These are phyloP conservation scores for Dicentrarchus labrax DNA, from an alignment of 2,113 vertebrate genomes.

Conservation along the genomic window DNA sequence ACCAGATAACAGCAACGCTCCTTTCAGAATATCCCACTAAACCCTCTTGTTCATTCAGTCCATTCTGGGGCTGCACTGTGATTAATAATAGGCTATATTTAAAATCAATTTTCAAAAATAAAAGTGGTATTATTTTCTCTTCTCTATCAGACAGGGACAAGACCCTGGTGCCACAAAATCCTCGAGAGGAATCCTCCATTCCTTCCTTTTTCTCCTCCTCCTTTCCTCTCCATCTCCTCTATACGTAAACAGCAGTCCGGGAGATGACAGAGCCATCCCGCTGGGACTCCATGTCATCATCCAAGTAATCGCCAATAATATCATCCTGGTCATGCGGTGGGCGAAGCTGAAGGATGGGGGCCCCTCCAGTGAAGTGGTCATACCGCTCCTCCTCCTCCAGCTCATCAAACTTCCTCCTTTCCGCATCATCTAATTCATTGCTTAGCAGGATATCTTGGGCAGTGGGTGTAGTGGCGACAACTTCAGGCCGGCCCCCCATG, in stretches of 20 bases:
- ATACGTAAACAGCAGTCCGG: constrained; percentile 91
- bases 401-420: constrained; percentile 86
- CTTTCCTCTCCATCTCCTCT: constrained; percentile 56
- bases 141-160: constrained; percentile 36
- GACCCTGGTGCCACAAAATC: constrained; percentile 54
- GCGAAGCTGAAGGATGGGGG: constrained; percentile 83
- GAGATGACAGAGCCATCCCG: constrained; percentile 93
- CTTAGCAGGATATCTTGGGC: constrained; percentile 86
- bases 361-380: constrained; percentile 83
- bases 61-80: constrained; percentile 63
- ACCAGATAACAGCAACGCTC: constrained; percentile 34
- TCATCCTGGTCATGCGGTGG: constrained; percentile 67
- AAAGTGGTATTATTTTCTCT: constrained; percentile 73
- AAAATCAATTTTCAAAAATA: constrained; percentile 77
- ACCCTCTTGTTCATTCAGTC: constrained; percentile 44
- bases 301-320: constrained; percentile 80
- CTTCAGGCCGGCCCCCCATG: constrained; percentile 68
- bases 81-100: constrained; percentile 71
- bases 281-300: constrained; percentile 95
- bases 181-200: constrained; percentile 43
- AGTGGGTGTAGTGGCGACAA: constrained; percentile 72
- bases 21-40: constrained; percentile 41
- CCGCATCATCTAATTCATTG: constrained; percentile 81
- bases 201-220: constrained; percentile 18
- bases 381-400: constrained; percentile 87